Evolutionary conservation across 2,888 invertebrate genomes (phyloP).

Genomic region (Pseudeuparius sepicola): DNA sequence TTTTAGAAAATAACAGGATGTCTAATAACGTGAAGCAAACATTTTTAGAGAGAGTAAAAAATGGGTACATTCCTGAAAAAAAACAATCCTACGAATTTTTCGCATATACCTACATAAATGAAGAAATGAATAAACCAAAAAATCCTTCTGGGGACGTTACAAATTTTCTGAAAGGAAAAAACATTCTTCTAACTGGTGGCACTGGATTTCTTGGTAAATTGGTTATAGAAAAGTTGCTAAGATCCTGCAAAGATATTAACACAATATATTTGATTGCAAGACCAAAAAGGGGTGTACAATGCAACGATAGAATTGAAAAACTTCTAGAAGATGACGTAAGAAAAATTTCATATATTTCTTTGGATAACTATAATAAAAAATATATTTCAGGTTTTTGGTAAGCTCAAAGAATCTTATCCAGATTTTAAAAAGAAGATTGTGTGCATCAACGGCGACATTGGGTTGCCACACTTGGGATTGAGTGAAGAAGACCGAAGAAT

Average conservation of each 20-base stretch:
- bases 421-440: slow-evolving; percentile 45
- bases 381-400: slow-evolving; percentile 14
- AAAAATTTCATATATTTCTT: slow-evolving; percentile 29
- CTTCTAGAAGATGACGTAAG: slow-evolving; percentile 50
- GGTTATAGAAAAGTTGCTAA: slow-evolving; percentile 18
- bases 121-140: slow-evolving; percentile 12
- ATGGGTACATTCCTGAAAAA: too few relatives aligned
- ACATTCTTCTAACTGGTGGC: slow-evolving; percentile 15
- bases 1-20: too few relatives aligned
- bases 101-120: slow-evolving; percentile 14
- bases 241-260: slow-evolving; percentile 31
- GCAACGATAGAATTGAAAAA: slow-evolving; percentile 37
- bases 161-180: slow-evolving; percentile 14
- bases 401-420: slow-evolving; percentile 41
- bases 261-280: slow-evolving; percentile 29
- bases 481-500: slow-evolving; percentile 36
- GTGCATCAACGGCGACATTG: slow-evolving; percentile 46
- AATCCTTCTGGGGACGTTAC: slow-evolving; percentile 16
- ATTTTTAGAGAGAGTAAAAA: too few relatives aligned
- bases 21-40: too few relatives aligned
- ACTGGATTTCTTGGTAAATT: slow-evolving; percentile 18
- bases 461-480: slow-evolving; percentile 42
- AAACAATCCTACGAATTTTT: slow-evolving; percentile 11
- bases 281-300: slow-evolving; percentile 28
- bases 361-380: not conserved